Percentiles rank a stretch among this genome's conserved stretches.
These are phyloP conservation scores for Oncorhynchus tshawytscha DNA, from an alignment of 2,113 vertebrate species.

Conservation along the genomic window DNA sequence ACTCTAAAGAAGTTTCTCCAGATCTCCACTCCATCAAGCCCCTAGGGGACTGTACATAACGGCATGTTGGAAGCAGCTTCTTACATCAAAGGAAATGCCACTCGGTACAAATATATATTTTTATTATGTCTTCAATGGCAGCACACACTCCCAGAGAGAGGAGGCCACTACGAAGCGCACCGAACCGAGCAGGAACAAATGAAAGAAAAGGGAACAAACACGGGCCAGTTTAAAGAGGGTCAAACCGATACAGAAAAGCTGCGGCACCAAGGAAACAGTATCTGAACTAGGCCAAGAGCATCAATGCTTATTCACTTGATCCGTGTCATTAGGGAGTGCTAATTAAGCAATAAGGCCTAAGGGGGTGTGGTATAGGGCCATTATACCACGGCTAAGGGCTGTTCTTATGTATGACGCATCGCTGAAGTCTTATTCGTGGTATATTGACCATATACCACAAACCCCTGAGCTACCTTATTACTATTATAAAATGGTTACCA, in stretches of 20 bases:
- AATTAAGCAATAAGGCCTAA: not conserved
- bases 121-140: not conserved
- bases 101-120: constrained; percentile 15
- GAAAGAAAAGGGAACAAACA: not conserved
- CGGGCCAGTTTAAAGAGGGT: not conserved
- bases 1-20: constrained; percentile 32
- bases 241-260: not conserved
- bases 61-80: constrained; percentile 52
- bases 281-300: not conserved
- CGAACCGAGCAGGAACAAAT: not conserved
- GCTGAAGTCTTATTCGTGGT: too few relatives aligned
- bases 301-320: not conserved
- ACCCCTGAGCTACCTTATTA: too few relatives aligned
- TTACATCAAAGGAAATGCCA: constrained; percentile 57
- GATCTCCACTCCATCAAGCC: constrained; percentile 48
- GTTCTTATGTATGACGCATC: too few relatives aligned
- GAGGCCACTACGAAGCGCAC: constrained; percentile 4
- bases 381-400: not conserved
- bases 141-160: not conserved
- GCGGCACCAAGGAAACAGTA: not conserved
- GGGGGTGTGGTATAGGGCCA: too few relatives aligned
- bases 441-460: too few relatives aligned
- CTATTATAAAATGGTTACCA: too few relatives aligned
- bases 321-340: not conserved
- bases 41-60: constrained; percentile 19